phyloP scores from a whole-genome alignment of 92 coral and sea anemone genomes.

The Heliopora coerulea region DNA sequence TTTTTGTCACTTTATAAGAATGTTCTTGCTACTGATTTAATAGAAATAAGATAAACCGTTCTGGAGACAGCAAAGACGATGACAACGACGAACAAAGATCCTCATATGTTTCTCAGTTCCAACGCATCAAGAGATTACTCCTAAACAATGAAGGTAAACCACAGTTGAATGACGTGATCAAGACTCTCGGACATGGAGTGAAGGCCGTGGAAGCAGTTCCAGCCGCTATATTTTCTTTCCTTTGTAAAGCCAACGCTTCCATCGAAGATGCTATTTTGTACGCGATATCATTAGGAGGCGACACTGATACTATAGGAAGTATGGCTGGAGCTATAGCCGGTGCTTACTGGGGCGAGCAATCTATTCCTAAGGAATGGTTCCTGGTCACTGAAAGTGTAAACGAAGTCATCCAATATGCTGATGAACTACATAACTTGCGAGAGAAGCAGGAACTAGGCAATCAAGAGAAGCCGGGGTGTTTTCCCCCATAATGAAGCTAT shows the following conservation, averaged over 20 bases:
- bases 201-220: constrained; percentile 93
- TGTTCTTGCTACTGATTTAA: neutral
- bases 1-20: neutral
- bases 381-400: constrained; percentile 77
- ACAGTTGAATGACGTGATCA: constrained; percentile 59
- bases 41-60: neutral
- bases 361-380: constrained; percentile 70
- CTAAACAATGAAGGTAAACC: constrained; percentile 49
- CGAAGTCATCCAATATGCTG: constrained; percentile 75
- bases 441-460: constrained; percentile 3
- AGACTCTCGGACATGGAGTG: constrained; percentile 80
- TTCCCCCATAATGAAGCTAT: no score
- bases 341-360: constrained; percentile 82
- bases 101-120: constrained; percentile 68
- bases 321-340: constrained; percentile 98
- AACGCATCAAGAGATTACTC: constrained; percentile 72
- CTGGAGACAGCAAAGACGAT: neutral
- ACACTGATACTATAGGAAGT: constrained; percentile 95
- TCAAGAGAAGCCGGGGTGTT: no score
- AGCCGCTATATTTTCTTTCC: constrained; percentile 91
- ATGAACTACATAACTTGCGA: constrained; percentile 63
- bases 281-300: constrained; percentile 97
- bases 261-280: constrained; percentile 71
- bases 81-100: constrained; percentile 22
- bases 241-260: constrained; percentile 66